Percentiles rank a stretch among this genome's conserved stretches.
Evolutionary conservation across 2,113 vertebrate species (phyloP).

Genomic region (Apus apus): DNA sequence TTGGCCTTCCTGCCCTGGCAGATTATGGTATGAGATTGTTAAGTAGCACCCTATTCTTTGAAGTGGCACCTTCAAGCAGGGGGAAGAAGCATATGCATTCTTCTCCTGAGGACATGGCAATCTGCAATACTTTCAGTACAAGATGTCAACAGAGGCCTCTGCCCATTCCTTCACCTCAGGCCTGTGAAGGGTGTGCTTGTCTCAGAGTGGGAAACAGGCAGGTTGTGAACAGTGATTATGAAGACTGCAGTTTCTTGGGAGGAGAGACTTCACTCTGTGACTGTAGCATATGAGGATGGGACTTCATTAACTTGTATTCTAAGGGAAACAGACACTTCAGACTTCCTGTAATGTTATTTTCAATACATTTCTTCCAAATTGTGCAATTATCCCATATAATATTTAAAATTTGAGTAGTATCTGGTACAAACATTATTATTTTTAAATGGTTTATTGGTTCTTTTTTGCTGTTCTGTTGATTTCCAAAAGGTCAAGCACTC

Average conservation of each 20-base stretch:
- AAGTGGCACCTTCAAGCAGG: background rate
- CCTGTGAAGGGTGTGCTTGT: background rate
- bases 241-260: background rate
- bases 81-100: background rate
- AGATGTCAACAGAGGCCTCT: background rate
- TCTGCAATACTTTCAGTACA: background rate
- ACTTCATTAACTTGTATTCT: background rate
- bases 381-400: background rate
- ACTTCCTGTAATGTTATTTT: background rate
- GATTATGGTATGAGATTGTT: background rate
- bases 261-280: background rate
- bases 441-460: rapidly evolving
- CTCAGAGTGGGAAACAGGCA: background rate
- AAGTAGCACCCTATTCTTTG: background rate
- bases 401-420: background rate
- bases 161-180: background rate
- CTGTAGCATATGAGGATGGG: rapidly evolving
- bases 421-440: background rate
- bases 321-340: background rate
- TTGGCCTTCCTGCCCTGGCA: background rate
- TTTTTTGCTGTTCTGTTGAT: background rate
- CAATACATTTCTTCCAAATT: background rate
- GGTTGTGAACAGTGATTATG: background rate
- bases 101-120: background rate
- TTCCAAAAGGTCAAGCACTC: background rate